These are phyloP conservation scores for Hylomyscus alleni DNA, from an alignment of 2,797 vertebrate genomes.

Conservation along the genomic window DNA sequence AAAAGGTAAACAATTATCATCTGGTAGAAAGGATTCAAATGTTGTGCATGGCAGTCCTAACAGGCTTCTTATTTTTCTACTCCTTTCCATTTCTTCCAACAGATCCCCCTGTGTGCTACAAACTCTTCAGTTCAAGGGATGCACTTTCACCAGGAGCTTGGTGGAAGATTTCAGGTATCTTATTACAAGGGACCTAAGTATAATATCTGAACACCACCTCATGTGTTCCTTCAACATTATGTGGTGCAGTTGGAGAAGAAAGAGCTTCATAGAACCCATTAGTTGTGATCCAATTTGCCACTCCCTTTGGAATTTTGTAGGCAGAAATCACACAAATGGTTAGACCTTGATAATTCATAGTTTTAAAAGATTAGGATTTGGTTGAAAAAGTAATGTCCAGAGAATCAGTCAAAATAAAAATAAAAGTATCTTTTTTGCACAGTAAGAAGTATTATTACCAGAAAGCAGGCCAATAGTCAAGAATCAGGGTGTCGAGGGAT, in stretches of 20 bases:
- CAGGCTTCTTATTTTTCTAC: background rate
- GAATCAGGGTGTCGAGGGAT: slow-evolving; percentile 29
- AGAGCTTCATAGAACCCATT: background rate
- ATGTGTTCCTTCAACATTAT: background rate
- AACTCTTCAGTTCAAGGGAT: background rate
- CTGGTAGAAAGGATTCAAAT: background rate
- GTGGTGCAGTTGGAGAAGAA: background rate
- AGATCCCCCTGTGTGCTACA: background rate
- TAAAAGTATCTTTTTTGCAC: background rate
- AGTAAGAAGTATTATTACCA: slow-evolving; percentile 42
- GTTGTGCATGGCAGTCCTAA: background rate
- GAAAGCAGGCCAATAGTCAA: slow-evolving; percentile 30
- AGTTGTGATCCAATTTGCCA: background rate
- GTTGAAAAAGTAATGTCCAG: background rate
- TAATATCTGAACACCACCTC: background rate
- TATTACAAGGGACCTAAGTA: background rate
- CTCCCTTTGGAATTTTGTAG: background rate
- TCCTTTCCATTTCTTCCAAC: background rate
- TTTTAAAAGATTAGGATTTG: background rate
- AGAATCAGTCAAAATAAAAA: background rate
- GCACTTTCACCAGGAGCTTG: too few relatives aligned
- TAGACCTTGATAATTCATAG: background rate
- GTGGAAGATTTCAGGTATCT: background rate
- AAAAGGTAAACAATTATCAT: background rate
- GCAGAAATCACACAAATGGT: background rate